These are phyloP conservation scores for Athene noctua DNA, from an alignment of 2,113 vertebrate genomes.

Conservation along the genomic window DNA sequence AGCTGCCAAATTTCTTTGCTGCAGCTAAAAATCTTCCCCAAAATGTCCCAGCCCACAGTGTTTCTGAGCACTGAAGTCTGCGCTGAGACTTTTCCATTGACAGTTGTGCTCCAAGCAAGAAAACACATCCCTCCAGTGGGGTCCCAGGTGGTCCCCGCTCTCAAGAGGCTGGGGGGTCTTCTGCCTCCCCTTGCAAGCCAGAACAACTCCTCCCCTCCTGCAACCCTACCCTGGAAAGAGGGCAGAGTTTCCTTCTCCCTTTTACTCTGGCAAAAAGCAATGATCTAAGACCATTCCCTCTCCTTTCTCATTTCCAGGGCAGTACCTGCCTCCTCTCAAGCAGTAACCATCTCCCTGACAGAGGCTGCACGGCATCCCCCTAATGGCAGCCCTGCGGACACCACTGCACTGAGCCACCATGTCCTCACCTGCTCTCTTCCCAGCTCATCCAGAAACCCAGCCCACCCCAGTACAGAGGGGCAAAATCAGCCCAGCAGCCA, in stretches of 20 bases:
- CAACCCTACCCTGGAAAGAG: neutral
- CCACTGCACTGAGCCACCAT: neutral
- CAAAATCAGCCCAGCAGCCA: neutral
- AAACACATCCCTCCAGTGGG: neutral
- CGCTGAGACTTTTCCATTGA: conserved; percentile 15
- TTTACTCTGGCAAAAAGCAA: neutral
- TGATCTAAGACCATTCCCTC: neutral
- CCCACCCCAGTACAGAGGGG: neutral
- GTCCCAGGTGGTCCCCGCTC: neutral
- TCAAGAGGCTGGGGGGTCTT: neutral
- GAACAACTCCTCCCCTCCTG: neutral
- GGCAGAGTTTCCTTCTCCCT: neutral
- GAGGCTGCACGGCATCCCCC: neutral
- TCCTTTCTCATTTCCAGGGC: rapidly evolving
- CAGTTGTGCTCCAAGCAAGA: conserved; percentile 36
- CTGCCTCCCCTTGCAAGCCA: neutral
- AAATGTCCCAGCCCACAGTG: conserved; percentile 45
- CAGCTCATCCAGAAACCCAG: neutral
- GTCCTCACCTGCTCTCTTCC: neutral
- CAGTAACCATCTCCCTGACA: neutral
- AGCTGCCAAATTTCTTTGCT: conserved; percentile 73
- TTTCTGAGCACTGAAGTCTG: conserved; percentile 20
- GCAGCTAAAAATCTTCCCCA: conserved; percentile 73
- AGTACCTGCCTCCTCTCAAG: neutral
- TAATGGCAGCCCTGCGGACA: neutral